These are phyloP conservation scores for Rhopalosiphum maidis DNA, from an alignment of 1,140 invertebrate genomes.

Conservation along the genomic window DNA sequence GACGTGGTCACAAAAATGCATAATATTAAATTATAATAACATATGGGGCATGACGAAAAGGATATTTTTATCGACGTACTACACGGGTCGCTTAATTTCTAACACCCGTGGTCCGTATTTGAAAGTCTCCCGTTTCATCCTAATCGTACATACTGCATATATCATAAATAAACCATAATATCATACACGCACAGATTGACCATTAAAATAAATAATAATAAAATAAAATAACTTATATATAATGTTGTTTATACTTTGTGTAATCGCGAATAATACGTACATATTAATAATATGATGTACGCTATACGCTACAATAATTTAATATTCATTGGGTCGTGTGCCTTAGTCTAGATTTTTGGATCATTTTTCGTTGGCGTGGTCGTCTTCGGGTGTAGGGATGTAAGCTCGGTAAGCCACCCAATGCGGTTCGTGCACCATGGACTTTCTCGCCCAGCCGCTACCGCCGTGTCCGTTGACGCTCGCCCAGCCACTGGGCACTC, in stretches of 20 bases:
- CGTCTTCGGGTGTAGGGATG: slow-evolving; percentile 40
- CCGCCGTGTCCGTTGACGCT: slow-evolving; percentile 49
- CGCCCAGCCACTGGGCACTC: slow-evolving; percentile 13
- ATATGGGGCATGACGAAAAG: background rate
- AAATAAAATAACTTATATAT: background rate
- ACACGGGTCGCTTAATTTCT: background rate
- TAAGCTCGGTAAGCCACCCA: slow-evolving; percentile 58
- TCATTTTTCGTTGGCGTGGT: slow-evolving; percentile 31
- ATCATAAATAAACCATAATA: background rate
- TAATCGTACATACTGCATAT: background rate
- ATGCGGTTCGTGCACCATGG: slow-evolving; percentile 44
- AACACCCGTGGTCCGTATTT: background rate
- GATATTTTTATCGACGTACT: background rate
- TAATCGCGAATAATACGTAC: background rate
- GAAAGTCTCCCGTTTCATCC: background rate
- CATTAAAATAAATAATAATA: too few relatives aligned
- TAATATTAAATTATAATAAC: slow-evolving; percentile 9
- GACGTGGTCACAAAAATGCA: background rate
- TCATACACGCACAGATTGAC: background rate
- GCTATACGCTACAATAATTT: background rate
- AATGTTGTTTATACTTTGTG: background rate
- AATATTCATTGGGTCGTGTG: background rate
- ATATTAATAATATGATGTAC: background rate
- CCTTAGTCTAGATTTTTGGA: background rate
- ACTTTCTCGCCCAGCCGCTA: slow-evolving; percentile 41